Evolutionary conservation across 1,140 invertebrate species (phyloP).

Genomic region (Triops longicaudatus): DNA sequence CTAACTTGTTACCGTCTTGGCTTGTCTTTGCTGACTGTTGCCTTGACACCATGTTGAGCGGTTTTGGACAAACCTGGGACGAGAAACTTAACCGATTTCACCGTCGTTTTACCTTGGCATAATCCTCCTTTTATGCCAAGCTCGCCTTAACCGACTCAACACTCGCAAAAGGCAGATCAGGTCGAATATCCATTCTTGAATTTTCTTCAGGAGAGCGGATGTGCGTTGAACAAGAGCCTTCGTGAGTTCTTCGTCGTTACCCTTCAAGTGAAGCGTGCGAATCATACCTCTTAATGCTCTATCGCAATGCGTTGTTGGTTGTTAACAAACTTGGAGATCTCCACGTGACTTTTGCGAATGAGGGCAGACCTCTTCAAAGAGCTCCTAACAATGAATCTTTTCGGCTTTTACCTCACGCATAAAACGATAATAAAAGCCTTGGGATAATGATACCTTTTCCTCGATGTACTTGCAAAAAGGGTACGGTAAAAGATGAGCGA

Average conservation of each 20-base stretch:
- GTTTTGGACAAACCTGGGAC: constrained; percentile 4
- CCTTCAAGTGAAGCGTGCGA: no score
- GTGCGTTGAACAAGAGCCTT: background rate
- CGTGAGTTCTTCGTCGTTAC: background rate
- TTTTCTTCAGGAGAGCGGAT: background rate
- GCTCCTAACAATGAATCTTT: background rate
- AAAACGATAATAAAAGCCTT: no score
- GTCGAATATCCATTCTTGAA: background rate
- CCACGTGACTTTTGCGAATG: background rate
- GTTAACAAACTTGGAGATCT: background rate
- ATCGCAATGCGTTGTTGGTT: background rate
- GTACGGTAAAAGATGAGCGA: no score
- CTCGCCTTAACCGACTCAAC: background rate
- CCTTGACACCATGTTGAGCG: constrained; percentile 6
- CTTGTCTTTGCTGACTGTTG: background rate
- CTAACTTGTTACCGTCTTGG: background rate
- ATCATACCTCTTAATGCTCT: no score
- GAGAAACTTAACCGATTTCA: background rate
- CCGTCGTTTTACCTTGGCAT: constrained; percentile 14
- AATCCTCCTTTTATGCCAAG: background rate
- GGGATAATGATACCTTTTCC: no score
- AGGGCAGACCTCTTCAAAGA: background rate
- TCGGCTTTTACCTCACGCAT: no score
- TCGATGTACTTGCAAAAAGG: no score
- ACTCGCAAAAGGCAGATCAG: background rate